Evolutionary conservation across 2,888 invertebrate genomes (phyloP).

Genomic region (Torymus tubicola): DNA sequence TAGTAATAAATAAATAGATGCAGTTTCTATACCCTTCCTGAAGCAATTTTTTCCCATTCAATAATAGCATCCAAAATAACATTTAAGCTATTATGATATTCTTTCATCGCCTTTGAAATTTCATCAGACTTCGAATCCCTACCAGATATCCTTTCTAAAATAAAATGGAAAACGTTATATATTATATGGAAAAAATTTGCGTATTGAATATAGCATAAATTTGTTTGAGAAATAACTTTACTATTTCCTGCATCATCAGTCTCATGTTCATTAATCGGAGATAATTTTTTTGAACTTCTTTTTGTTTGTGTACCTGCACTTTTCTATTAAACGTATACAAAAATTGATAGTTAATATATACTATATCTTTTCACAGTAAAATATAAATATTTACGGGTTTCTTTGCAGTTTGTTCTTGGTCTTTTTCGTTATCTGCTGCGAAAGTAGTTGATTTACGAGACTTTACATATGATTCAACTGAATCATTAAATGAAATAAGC

Average conservation of each 20-base stretch:
- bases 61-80: conserved; percentile 60
- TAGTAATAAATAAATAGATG: neutral
- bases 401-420: conserved; percentile 13
- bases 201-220: too few relatives aligned
- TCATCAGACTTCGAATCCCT: neutral
- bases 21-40: too few relatives aligned
- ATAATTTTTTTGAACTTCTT: neutral
- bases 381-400: too few relatives aligned
- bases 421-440: conserved; percentile 14
- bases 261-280: neutral
- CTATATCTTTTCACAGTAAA: too few relatives aligned
- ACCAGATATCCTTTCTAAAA: too few relatives aligned
- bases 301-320: neutral
- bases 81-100: conserved; percentile 59
- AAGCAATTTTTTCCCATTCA: conserved; percentile 59
- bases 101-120: conserved; percentile 56
- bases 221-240: too few relatives aligned
- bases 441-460: conserved; percentile 47
- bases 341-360: too few relatives aligned
- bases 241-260: neutral
- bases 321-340: too few relatives aligned
- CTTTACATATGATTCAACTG: conserved; percentile 59
- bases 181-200: too few relatives aligned
- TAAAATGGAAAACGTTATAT: too few relatives aligned
- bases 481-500: conserved; percentile 69